A percentile compares a stretch with the other conserved stretches of the same genome.
These are phyloP conservation scores for Circaetus gallicus DNA, from an alignment of 2,113 vertebrate species.

Conservation along the genomic window DNA sequence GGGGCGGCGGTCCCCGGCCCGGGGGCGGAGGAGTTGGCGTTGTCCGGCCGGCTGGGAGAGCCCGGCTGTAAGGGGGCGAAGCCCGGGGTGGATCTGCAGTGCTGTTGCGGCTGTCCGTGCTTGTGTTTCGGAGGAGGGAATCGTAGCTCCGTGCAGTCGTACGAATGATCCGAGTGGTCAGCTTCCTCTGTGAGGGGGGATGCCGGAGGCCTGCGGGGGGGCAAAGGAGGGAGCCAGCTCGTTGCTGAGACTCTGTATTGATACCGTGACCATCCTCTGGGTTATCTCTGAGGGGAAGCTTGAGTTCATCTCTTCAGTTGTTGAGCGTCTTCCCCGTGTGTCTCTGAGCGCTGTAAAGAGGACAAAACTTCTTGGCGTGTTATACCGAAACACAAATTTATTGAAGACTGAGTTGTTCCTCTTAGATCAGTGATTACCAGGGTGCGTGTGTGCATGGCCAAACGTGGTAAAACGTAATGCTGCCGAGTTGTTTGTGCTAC, in stretches of 20 bases:
- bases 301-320: not conserved
- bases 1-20: too few species aligned
- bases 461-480: not conserved
- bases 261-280: accelerated
- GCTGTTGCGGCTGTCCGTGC: not conserved
- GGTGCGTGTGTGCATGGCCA: accelerated
- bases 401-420: not conserved
- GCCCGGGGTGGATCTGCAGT: not conserved
- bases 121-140: accelerated
- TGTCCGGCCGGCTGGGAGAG: not conserved
- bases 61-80: not conserved
- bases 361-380: accelerated
- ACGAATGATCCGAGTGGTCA: accelerated
- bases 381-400: accelerated
- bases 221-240: not conserved
- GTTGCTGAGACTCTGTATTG: accelerated
- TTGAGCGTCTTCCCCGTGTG: accelerated
- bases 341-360: not conserved
- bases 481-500: too few species aligned
- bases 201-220: not conserved
- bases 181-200: too few species aligned
- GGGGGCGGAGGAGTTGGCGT: not conserved
- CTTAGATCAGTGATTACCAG: too few species aligned
- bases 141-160: accelerated
- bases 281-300: too few species aligned